These are phyloP conservation scores for Acanthaster planci DNA, from an alignment of 35 echinoderm and acorn worm species.

Conservation along the genomic window DNA sequence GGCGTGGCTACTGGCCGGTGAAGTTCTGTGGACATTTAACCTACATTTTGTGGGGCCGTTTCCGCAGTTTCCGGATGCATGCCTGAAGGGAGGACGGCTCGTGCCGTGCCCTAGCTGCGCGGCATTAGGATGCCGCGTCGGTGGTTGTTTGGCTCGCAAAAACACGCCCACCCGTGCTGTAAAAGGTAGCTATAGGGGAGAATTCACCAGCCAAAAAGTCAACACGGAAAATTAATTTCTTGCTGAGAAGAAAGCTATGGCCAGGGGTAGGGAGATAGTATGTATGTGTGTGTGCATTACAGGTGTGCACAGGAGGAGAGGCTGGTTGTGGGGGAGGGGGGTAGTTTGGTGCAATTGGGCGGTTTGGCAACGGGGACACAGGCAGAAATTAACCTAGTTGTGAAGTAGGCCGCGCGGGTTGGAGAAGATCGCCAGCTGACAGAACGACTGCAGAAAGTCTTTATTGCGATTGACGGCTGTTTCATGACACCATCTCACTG, in stretches of 20 bases:
- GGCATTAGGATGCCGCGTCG: background rate
- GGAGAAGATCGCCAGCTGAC: slow-evolving; percentile 14
- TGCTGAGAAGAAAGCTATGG: background rate
- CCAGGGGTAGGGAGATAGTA: background rate
- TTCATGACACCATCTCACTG: background rate
- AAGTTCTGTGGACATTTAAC: slow-evolving; percentile 24
- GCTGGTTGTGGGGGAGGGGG: background rate
- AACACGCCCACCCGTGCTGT: slow-evolving; percentile 10
- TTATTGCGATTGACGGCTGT: slow-evolving; percentile 19
- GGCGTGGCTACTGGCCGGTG: background rate
- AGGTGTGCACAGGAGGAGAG: background rate
- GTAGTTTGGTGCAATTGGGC: background rate
- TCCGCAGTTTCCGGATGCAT: background rate
- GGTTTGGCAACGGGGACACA: background rate
- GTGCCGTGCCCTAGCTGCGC: no score
- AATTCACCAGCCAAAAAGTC: slow-evolving; percentile 11
- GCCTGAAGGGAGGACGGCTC: background rate
- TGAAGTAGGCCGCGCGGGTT: background rate
- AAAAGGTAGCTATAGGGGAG: background rate
- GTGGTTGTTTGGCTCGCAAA: slow-evolving; percentile 12
- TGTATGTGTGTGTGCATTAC: background rate
- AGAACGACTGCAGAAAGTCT: background rate
- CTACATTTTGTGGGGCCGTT: slow-evolving; percentile 5
- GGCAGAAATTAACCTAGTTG: slow-evolving; percentile 25
- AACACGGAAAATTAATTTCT: slow-evolving; percentile 32